Conservation (phyloP, 2,888 invertebrate species). For the Habroteleia sp. region DNA sequence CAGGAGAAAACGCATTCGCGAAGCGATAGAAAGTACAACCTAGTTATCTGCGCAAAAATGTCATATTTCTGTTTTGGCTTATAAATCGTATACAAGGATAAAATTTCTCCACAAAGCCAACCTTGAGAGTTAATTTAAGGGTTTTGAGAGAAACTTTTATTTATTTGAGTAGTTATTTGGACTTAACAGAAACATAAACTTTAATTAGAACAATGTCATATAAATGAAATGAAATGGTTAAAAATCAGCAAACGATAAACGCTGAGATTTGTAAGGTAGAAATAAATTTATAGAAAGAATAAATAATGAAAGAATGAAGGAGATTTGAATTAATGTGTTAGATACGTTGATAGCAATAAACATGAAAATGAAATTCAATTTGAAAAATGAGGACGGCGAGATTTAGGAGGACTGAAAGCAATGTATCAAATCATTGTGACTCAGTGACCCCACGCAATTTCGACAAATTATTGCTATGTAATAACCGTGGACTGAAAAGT, state of each 20-base stretch:
- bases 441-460: conserved; percentile 9
- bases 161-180: no score
- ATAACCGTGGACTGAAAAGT: conserved; percentile 4
- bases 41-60: conserved; percentile 39
- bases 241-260: no score
- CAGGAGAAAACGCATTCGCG: conserved; percentile 42
- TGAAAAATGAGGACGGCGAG: not conserved
- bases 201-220: no score
- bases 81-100: conserved; percentile 4
- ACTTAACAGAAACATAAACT: no score
- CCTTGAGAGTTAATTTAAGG: not conserved
- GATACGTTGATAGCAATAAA: not conserved
- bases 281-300: no score
- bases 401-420: not conserved
- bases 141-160: conserved; percentile 7
- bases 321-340: not conserved
- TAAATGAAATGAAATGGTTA: no score
- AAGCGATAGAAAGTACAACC: conserved; percentile 47
- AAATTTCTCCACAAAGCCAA: conserved; percentile 21
- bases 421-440: conserved; percentile 9
- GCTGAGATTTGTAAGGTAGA: no score
- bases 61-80: conserved; percentile 32
- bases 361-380: conserved; percentile 5
- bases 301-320: no score
- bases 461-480: conserved; percentile 20